These are phyloP conservation scores for Corvus moneduloides DNA, from an alignment of 2,113 vertebrate species.

Conservation along the genomic window DNA sequence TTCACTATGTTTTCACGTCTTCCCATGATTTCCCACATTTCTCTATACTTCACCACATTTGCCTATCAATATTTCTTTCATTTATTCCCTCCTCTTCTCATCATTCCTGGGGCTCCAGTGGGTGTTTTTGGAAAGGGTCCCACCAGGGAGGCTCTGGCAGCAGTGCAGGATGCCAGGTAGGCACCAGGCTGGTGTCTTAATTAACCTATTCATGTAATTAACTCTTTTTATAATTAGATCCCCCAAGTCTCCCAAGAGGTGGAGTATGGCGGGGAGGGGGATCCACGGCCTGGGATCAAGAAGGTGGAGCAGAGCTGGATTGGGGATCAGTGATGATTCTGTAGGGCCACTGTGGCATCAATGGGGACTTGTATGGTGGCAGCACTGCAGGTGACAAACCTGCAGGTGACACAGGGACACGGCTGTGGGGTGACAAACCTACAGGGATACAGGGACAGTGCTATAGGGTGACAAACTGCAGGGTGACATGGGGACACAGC, in stretches of 20 bases:
- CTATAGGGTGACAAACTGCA: accelerated
- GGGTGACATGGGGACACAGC: accelerated
- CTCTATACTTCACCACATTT: background rate
- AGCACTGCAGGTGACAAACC: background rate
- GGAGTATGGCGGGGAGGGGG: accelerated
- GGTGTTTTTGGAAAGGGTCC: background rate
- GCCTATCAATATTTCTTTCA: background rate
- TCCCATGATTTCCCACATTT: background rate
- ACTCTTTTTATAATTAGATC: background rate
- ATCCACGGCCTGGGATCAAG: accelerated
- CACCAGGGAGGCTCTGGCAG: background rate
- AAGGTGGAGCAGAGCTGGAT: background rate
- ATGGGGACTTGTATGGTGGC: accelerated
- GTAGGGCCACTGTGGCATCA: background rate
- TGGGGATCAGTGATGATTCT: background rate
- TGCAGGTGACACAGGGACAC: background rate
- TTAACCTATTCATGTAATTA: constrained; percentile 26
- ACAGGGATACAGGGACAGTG: accelerated
- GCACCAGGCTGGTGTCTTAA: background rate
- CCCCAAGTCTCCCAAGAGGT: background rate
- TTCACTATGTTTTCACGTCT: background rate
- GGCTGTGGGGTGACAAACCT: accelerated
- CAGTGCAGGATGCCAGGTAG: background rate
- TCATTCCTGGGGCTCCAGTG: background rate
- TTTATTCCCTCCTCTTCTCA: accelerated